Base-by-base conservation (phyloP, 2,888 invertebrate genomes). In the Oxytorus armatus region DNA sequence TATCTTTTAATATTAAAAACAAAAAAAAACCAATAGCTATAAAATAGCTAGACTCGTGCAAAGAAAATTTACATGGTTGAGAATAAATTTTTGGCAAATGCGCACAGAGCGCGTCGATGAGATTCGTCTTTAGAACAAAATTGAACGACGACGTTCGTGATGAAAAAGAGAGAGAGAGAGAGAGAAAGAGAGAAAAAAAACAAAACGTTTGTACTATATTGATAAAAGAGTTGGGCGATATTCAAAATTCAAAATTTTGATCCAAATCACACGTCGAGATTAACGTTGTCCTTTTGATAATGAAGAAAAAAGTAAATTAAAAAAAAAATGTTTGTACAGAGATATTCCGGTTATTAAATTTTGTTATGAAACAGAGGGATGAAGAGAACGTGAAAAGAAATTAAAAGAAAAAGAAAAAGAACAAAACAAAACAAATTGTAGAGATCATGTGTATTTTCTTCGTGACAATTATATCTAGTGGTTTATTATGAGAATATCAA, bases 311-410 rank as follows among this genome's bases (percentile, higher is more conserved):
- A 81, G 70, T 76, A 84, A 85, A 85, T 66, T 51, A 77, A 81
- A 85, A 85, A 85, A 86, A 83, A 86, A 87, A 90, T 90, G 90
- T 92, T 92, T 91, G 91, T 92, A 92, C 91, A 92, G 90, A 92
- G 89, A 91, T 92, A 89, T 91, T 91, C 91, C 89, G 91, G 90
- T 91, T 92, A 91, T 91, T 90, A 90, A 91, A 92, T 92, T 92
- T 91, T 92, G 90, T 92, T 92, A 91, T 87, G 85, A 76, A 87
- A 87, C 80, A 81, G 72, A 72, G 82, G 72, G 75, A 55, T 49
- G 76, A 73, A 83, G 76, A 81, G 74, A 83, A 80, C 73, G 63
- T 68, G 57, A 69, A 83, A 77, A 78, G 79, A 83, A n/a, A n/a
- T n/a, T n/a, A n/a, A n/a, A 82, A 81, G 74, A 82, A 83, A 78